Percentiles rank a stretch among this genome's conserved stretches.
phyloP scores from a whole-genome alignment of 2,797 vertebrate genomes.

The Paguma larvata region DNA sequence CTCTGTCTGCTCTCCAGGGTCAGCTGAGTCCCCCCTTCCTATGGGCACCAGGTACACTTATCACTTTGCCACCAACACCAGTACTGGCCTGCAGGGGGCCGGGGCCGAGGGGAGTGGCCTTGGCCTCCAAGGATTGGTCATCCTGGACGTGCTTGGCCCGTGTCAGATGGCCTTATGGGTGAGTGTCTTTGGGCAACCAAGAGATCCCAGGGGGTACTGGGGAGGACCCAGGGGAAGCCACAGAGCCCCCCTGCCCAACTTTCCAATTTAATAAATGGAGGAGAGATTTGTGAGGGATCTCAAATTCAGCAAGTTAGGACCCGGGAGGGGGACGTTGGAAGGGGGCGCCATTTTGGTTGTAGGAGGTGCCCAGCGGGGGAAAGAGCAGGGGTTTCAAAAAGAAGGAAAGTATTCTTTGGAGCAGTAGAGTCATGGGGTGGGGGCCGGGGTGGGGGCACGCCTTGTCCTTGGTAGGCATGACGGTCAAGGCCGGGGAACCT shows the following conservation, averaged over 20 bases:
- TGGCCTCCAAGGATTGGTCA: slow-evolving; percentile 91
- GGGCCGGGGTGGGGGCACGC: too few species aligned
- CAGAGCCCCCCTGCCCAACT: neutral
- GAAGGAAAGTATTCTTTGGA: neutral
- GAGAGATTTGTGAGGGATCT: neutral
- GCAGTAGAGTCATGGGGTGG: neutral
- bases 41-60: slow-evolving; percentile 90
- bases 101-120: slow-evolving; percentile 88
- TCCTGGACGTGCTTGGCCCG: slow-evolving; percentile 90
- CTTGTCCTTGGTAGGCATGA: neutral
- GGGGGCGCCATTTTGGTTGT: neutral
- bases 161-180: slow-evolving; percentile 91
- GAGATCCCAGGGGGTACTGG: fast-evolving
- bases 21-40: slow-evolving; percentile 66
- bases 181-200: slow-evolving; percentile 72
- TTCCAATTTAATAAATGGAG: neutral
- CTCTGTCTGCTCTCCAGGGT: slow-evolving; percentile 74
- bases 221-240: neutral
- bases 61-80: slow-evolving; percentile 89
- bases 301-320: neutral
- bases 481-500: neutral
- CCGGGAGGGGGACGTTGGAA: neutral
- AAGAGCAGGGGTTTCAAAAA: too few species aligned
- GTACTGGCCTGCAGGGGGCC: slow-evolving; percentile 88
- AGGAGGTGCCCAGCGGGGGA: neutral